phyloP scores from a whole-genome alignment of 2,113 vertebrate species.

The Nerophis lumbriciformis region DNA sequence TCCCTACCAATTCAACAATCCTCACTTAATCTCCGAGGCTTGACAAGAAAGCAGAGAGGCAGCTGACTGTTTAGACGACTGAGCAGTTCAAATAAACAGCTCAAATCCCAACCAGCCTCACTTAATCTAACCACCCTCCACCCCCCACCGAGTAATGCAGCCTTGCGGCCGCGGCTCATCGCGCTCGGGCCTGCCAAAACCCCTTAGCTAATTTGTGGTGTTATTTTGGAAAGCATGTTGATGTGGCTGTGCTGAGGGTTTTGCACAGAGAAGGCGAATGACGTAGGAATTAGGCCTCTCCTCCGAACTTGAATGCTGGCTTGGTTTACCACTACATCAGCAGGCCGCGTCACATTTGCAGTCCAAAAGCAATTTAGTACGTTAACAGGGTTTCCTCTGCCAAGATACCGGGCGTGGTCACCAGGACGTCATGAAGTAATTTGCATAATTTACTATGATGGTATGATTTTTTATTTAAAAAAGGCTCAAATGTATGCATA shows the following conservation, averaged over 20 bases:
- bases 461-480: too few species aligned
- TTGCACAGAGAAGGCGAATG: constrained; percentile 13
- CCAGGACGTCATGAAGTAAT: too few species aligned
- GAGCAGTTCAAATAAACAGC: constrained; percentile 73
- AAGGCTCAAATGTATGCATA: too few species aligned
- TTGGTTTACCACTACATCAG: constrained; percentile 28
- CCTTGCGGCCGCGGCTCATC: constrained; percentile 54
- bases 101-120: constrained; percentile 56
- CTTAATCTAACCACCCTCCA: constrained; percentile 19
- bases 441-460: too few species aligned
- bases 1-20: constrained; percentile 56
- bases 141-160: constrained; percentile 39
- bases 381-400: too few species aligned
- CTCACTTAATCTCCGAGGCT: constrained; percentile 53
- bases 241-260: constrained; percentile 40
- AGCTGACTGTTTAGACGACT: constrained; percentile 70
- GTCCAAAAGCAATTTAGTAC: too few species aligned
- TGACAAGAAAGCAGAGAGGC: constrained; percentile 64
- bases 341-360: constrained; percentile 28
- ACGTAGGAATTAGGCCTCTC: constrained; percentile 26
- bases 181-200: constrained; percentile 35
- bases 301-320: constrained; percentile 16
- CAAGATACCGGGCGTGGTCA: too few species aligned
- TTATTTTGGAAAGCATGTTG: constrained; percentile 57
- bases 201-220: constrained; percentile 51